Conservation (phyloP, 2,113 vertebrate genomes). For the Emydura subglobosa region DNA sequence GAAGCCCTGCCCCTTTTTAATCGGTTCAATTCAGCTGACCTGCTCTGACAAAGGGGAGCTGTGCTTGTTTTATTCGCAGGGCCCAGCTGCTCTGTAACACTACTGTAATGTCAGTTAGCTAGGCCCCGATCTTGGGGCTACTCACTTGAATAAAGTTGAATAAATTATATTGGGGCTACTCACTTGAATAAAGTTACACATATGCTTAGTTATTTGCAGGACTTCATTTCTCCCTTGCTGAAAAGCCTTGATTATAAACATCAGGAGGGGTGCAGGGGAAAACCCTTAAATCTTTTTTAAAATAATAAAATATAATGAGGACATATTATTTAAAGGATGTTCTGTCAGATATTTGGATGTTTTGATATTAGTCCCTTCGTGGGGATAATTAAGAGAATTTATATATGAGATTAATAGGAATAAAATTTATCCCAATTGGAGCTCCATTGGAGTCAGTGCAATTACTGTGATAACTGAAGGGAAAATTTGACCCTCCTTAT, state of each 20-base stretch:
- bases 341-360: background rate
- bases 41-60: background rate
- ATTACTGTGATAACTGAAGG: background rate
- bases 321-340: background rate
- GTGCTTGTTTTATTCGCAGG: background rate
- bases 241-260: background rate
- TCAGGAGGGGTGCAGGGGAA: background rate
- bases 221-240: background rate
- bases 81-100: background rate
- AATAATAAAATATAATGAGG: background rate
- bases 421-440: background rate
- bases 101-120: background rate
- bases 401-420: background rate
- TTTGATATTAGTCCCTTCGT: background rate
- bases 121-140: background rate
- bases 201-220: background rate
- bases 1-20: background rate
- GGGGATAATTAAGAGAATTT: background rate
- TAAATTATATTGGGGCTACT: background rate
- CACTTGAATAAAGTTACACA: background rate
- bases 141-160: background rate
- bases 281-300: background rate
- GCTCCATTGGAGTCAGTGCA: background rate
- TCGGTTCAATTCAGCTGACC: background rate
- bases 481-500: slow-evolving; percentile 23